Evolutionary conservation across 2,888 invertebrate genomes (phyloP).

Genomic region (Clitarchus hookeri): DNA sequence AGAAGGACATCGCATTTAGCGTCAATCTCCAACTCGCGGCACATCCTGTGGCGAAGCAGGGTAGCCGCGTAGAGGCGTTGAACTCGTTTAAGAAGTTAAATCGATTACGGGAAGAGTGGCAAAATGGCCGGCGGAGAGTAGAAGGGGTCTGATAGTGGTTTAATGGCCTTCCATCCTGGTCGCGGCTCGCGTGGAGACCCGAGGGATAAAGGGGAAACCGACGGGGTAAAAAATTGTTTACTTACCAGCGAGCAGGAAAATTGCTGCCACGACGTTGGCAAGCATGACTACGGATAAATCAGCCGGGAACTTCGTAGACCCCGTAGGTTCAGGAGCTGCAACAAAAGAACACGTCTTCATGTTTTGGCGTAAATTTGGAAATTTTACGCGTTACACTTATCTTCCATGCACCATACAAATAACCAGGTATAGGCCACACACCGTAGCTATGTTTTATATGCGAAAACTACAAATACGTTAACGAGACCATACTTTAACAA

Average conservation of each 20-base stretch:
- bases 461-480: no score
- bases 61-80: background rate
- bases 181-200: background rate
- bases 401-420: no score
- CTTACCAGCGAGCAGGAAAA: conserved; percentile 14
- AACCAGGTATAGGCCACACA: no score
- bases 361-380: no score
- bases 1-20: no score
- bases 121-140: background rate
- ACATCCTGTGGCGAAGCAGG: no score
- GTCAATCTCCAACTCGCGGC: no score
- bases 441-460: no score
- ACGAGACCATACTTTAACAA: no score
- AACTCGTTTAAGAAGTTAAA: background rate
- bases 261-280: background rate
- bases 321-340: background rate
- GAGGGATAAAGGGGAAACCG: background rate
- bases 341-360: background rate
- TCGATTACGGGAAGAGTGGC: conserved; percentile 3
- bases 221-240: background rate
- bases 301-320: background rate
- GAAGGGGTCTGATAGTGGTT: background rate
- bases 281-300: background rate
- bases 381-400: no score
- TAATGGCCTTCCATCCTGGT: background rate